A percentile compares a stretch with the other conserved stretches of the same genome.
These are phyloP conservation scores for Notocelia uddmanniana DNA, from an alignment of 2,888 invertebrate genomes.

Conservation along the genomic window DNA sequence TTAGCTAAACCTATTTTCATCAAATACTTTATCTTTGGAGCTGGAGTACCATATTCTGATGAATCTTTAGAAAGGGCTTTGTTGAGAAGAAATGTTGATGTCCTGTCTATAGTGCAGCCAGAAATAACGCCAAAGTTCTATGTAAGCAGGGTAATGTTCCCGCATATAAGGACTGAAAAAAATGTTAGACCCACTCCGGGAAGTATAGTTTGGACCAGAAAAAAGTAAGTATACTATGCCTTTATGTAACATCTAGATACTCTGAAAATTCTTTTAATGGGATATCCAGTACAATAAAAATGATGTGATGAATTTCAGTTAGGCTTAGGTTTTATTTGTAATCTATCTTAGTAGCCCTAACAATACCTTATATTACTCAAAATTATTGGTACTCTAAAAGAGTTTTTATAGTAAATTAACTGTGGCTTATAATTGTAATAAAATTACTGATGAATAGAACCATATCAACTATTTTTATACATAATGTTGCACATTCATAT, in stretches of 20 bases:
- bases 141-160: slow-evolving; percentile 63
- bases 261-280: not conserved
- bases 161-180: slow-evolving; percentile 56
- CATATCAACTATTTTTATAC: no score
- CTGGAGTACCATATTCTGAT: slow-evolving; percentile 87
- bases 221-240: slow-evolving; percentile 59
- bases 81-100: slow-evolving; percentile 63
- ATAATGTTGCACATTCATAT: no score
- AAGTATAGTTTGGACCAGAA: slow-evolving; percentile 73
- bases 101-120: slow-evolving; percentile 46
- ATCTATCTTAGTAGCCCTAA: no score
- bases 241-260: not conserved
- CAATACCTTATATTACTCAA: no score
- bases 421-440: no score
- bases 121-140: slow-evolving; percentile 60
- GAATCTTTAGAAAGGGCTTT: slow-evolving; percentile 86
- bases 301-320: no score
- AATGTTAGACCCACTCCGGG: slow-evolving; percentile 65
- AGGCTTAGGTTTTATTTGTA: no score
- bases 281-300: no score
- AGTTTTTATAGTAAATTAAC: no score
- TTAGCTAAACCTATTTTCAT: slow-evolving; percentile 89
- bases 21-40: slow-evolving; percentile 89
- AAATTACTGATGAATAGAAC: no score
- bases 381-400: no score